phyloP scores from a whole-genome alignment of 2,113 vertebrate genomes.

The Callopanchax toddi region DNA sequence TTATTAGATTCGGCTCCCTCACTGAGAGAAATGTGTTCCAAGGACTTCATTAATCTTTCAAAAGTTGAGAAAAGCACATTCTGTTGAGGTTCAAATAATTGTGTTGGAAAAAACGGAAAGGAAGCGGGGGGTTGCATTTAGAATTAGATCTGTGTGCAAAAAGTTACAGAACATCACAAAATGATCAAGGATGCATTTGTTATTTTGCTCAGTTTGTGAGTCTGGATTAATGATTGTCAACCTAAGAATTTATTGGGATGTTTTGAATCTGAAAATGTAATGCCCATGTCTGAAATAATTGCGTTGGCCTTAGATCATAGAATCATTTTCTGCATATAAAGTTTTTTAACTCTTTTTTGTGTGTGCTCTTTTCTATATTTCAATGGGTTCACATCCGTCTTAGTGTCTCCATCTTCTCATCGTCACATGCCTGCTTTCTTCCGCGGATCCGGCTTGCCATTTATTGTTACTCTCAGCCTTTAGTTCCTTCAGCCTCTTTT shows the following conservation, averaged over 20 bases:
- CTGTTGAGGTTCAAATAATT: conserved; percentile 26
- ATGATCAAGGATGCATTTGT: neutral
- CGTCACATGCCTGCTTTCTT: neutral
- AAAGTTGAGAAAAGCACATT: conserved; percentile 32
- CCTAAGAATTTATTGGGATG: neutral
- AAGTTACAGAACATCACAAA: neutral
- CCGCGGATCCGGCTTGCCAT: neutral
- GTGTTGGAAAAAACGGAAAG: conserved; percentile 11
- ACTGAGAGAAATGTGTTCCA: conserved; percentile 41
- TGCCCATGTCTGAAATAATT: neutral
- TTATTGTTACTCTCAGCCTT: neutral
- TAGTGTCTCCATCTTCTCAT: neutral
- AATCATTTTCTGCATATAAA: too few relatives aligned
- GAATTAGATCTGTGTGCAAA: neutral
- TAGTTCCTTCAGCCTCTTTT: neutral
- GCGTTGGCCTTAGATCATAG: neutral
- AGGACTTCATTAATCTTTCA: conserved; percentile 63
- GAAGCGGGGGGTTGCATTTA: too few relatives aligned
- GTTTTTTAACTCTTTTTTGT: neutral
- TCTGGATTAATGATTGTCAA: neutral
- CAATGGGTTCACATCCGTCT: too few relatives aligned
- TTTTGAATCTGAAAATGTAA: neutral
- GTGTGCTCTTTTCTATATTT: neutral
- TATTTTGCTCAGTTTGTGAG: neutral
- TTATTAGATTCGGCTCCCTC: conserved; percentile 42